phyloP scores from a whole-genome alignment of 2,113 vertebrate genomes.

The Pedionomus torquatus region DNA sequence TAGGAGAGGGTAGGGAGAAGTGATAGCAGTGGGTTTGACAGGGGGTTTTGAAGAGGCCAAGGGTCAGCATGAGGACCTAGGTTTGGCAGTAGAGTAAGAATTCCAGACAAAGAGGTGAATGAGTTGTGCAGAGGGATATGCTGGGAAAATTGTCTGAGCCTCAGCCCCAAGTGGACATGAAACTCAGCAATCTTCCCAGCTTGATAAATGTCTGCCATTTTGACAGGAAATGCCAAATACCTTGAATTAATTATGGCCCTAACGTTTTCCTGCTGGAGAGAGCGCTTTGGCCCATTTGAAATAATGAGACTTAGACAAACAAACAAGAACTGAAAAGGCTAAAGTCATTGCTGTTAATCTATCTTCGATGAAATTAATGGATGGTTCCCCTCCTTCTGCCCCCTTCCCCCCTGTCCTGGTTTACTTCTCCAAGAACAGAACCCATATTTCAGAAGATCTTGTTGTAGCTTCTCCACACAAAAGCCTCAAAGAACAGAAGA shows the following conservation, averaged over 20 bases:
- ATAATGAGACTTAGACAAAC: conserved; percentile 28
- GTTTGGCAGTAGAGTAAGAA: not conserved
- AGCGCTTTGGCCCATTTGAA: not conserved
- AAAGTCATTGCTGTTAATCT: not conserved
- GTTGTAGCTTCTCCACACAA: not conserved
- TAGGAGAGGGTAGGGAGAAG: not conserved
- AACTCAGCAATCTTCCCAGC: not conserved
- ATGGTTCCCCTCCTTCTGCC: not conserved
- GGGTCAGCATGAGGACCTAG: not conserved
- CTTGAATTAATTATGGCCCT: conserved; percentile 38
- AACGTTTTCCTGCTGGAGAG: conserved; percentile 36
- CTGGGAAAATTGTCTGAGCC: not conserved
- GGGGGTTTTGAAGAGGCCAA: not conserved
- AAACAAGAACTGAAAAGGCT: conserved; percentile 26
- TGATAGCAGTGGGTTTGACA: not conserved
- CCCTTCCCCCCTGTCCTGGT: not conserved
- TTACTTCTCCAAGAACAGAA: not conserved
- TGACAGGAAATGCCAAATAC: conserved; percentile 53
- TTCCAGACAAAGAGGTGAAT: not conserved
- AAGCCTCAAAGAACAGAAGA: not conserved
- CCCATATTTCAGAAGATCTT: not conserved
- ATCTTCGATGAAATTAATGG: not conserved
- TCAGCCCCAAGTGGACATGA: not conserved
- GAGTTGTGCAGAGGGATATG: not conserved
- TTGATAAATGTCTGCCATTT: conserved; percentile 41